phyloP scores from a whole-genome alignment of 2,113 vertebrate genomes.

The Cranoglanis bouderius region DNA sequence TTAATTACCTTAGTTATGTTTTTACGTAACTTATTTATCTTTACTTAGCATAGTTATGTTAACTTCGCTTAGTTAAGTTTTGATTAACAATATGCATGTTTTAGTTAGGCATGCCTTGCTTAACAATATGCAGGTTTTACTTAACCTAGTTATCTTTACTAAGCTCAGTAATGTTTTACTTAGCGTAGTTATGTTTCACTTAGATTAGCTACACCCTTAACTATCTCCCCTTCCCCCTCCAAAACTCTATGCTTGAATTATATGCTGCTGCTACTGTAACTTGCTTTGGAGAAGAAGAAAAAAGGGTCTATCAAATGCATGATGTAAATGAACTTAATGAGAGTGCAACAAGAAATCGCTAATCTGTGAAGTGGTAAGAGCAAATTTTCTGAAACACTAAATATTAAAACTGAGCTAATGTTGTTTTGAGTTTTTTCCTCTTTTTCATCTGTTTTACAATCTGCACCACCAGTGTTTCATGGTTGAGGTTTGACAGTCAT shows the following conservation, averaged over 20 bases:
- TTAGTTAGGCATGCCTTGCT: background rate
- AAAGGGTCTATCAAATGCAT: background rate
- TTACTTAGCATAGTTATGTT: background rate
- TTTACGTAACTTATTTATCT: background rate
- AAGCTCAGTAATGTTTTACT: background rate
- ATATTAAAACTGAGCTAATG: background rate
- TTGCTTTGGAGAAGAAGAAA: background rate
- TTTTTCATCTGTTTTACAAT: background rate
- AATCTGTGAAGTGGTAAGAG: background rate
- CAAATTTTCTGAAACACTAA: background rate
- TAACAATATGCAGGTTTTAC: background rate
- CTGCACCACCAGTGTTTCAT: background rate
- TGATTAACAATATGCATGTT: background rate
- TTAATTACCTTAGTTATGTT: background rate
- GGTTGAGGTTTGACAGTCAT: background rate
- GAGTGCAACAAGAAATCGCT: background rate
- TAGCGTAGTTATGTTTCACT: background rate
- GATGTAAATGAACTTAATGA: background rate
- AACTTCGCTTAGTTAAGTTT: background rate
- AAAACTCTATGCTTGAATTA: background rate
- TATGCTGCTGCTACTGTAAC: background rate
- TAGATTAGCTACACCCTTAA: background rate
- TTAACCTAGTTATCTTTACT: background rate
- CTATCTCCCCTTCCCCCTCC: background rate
- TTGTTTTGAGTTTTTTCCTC: background rate